Evolutionary conservation across 2,113 vertebrate species (phyloP), one percentile per base, ranked within the genome.

Genomic region (Bostrychus sinensis): DNA sequence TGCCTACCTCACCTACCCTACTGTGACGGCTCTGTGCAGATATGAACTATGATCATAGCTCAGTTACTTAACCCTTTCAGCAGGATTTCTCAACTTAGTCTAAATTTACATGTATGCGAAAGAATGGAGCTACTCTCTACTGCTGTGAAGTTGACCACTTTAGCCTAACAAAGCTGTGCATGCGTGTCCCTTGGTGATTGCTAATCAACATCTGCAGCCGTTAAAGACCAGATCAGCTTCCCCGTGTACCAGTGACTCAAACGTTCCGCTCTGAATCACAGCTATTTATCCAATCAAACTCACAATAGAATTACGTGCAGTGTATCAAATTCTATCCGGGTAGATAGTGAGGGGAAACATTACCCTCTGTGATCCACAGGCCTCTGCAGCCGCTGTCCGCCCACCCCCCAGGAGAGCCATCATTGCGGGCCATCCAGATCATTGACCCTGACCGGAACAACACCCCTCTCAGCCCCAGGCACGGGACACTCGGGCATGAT

Each of bases 401-500:
- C n/a, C n/a, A 2, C 45, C 17, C 36, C 55, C 58, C 16, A 63
- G 55, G 70, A 45, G 39, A 57, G 37, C 41, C 38, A 75, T 30
- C 1, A 51, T 51, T 32, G 56, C 36, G 5, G 53, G 58, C 53
- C 43, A 61, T 66, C 59, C 58, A 57, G 67, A 75, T n/a, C 70
- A 28, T 20, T 72, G 57, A 78, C 69, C 69, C 1, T 67, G 46
- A 45, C 14, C 72, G 56, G 28, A 23, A 26, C 42, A 5, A 17
- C 19, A 7, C 19, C 19, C 22, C 41, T n/a, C n/a, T n/a, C 19
- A 0, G 7, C 30, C 39, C 50, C 19, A 30, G 62, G 72, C 66
- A 19, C 14, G 28, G 46, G 55, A 66, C 48, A 54, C 54, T n/a
- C 61, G 25, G 63, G 72, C 61, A 62, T 9, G 66, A 77, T 81